Base-by-base conservation (phyloP, 1,140 invertebrate genomes). In the Hestina assimilis region DNA sequence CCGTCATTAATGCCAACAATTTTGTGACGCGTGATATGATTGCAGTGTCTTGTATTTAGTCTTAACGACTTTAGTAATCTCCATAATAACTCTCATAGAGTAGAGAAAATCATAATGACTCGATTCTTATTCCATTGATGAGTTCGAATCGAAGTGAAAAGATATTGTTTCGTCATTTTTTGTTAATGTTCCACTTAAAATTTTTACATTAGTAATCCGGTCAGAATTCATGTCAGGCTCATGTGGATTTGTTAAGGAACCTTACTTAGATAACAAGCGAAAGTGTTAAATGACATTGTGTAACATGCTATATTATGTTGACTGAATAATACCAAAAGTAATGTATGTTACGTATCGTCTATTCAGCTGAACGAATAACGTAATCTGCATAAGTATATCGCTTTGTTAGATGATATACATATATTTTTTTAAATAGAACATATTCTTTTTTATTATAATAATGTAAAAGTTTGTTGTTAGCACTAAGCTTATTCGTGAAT, bases 181-280 rank as follows among this genome's bases (percentile, higher is more conserved):
- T 23, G 15, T 15, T 41, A 24, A 15, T 33, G 41, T 19, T 41
- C 40, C 28, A 41, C 40, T 55, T 56, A 40, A 40, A 40, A 42
- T 21, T 26, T 40, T 33, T 4, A 46, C 55, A 60, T 68, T 64
- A 64, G 61, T 68, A 61, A 68, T 55, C 57, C 38, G 43, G 8
- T 19, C 50, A 23, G 38, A 57, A 67, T 64, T 40, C 56, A 35
- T 59, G 31, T 41, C 57, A 14, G 46, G 40, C 51, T 42, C 40
- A 17, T 56, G 38, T 43, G 59, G 60, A 57, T 64, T 68, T 59
- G 56, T 63, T 33, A 59, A 57, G 50, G 46, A 60, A 58, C 40
- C 54, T 50, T 50, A 73, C 69, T 76, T 79, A 79, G 72, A 76
- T 81, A 84, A 81, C 72, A 68, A 66, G 75, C 23, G 77, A 81